Base-by-base conservation (phyloP, 2,797 vertebrate species). In the Pseudomugil gertrudae region DNA sequence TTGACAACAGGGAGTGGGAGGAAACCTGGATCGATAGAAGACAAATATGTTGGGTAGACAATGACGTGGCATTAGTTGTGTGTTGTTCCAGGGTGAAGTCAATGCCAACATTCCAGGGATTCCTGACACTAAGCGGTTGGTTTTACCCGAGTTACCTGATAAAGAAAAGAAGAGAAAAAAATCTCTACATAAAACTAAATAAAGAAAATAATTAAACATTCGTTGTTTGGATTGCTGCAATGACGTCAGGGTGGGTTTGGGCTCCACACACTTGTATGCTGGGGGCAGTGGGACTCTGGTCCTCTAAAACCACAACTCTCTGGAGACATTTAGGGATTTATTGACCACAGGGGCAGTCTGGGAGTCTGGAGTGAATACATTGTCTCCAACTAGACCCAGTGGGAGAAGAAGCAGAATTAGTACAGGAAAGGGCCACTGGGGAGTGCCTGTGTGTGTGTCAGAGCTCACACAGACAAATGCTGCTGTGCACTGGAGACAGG, bases 401-500 rank as follows among this genome's bases (percentile, higher is more conserved):
- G 23, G 79, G 80, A 61, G 63, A 73, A 69, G 69, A 57, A 33
- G 62, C 40, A 67, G 79, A 85, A 79, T 82, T 76, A 78, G 83
- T 64, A 38, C 62, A 79, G 74, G 62, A 76, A 66, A 75, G 63
- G n/a, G 75, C 80, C 64, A 80, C 48, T 38, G 71, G 76, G 68
- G 72, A 52, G 69, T 56, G 66, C 66, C 71, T 70, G 43, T 50
- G 43, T 79, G 50, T 43, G 65, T 66, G 62, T 59, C 47, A 8
- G 72, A 24, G 60, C 47, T 26, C 15, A 15, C 35, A 58, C 26
- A 63, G 69, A 68, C 61, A 32, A 76, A 72, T 63, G 76, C 66
- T 66, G 64, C 56, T 66, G 77, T 63, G 70, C 53, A 47, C 72
- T 81, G 87, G 80, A 91, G 88, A 90, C 87, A 84, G 88, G 90